These are phyloP conservation scores for Parotia lawesii DNA, from an alignment of 2,113 vertebrate species.

Conservation along the genomic window DNA sequence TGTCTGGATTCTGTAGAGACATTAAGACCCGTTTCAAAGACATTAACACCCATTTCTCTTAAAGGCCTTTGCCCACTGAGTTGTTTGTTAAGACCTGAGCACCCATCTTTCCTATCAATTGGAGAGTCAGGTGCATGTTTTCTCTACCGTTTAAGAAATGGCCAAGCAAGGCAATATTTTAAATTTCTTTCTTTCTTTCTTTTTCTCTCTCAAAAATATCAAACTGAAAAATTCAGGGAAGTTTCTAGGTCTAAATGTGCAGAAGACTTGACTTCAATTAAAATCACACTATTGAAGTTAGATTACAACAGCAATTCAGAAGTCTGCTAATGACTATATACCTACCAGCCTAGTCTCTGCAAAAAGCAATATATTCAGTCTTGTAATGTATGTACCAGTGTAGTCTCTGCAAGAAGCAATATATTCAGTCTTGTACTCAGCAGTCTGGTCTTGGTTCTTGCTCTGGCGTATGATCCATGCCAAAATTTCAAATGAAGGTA, in stretches of 20 bases:
- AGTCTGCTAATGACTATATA: not conserved
- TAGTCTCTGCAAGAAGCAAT: not conserved
- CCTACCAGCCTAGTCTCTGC: not conserved
- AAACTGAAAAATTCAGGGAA: not conserved
- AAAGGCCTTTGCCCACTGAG: too few relatives aligned
- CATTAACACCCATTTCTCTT: too few relatives aligned
- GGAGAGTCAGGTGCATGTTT: not conserved
- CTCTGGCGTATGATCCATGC: not conserved
- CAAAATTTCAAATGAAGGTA: not conserved
- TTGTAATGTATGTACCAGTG: not conserved
- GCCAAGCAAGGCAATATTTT: not conserved
- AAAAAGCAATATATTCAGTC: rapidly evolving
- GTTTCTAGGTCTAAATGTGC: not conserved
- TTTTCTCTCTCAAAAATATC: not conserved
- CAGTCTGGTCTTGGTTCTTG: not conserved
- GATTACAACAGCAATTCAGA: not conserved
- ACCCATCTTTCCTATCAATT: too few relatives aligned
- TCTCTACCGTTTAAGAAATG: not conserved
- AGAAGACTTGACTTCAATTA: not conserved
- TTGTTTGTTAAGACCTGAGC: too few relatives aligned
- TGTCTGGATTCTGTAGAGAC: too few relatives aligned
- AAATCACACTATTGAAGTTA: not conserved
- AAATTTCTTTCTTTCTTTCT: not conserved
- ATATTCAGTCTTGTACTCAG: not conserved
- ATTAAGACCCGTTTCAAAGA: too few relatives aligned